Evolutionary conservation across 2,113 vertebrate genomes (phyloP), one percentile per base, ranked within the genome.

Genomic region (Helogale parvula): DNA sequence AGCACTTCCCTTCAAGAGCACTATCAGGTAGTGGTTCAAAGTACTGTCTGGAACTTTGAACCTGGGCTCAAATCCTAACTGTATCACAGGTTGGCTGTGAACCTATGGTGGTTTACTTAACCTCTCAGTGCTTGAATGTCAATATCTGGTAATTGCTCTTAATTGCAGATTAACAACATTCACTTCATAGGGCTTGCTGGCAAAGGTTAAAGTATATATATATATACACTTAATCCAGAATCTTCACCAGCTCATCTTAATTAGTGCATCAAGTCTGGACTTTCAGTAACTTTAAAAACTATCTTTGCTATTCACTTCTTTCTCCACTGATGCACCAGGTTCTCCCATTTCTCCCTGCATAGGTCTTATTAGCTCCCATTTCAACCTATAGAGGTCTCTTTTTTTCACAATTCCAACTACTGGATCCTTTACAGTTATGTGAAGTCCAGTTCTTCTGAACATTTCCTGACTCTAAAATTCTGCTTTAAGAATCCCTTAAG

Each of bases 1-100:
- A 71, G 82, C 65, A 88, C 25, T 94, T 77, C 1, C 47, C 76
- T 96, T 97, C n/a, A 81, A 79, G 71, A 95, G 41, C 16, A 76
- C 41, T 76, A 57, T 83, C 72, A 76, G 13, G 25, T 16, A n/a
- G 35, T 72, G 57, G 41, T 52, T 79, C 38, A 94, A 93, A 81
- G 31, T 41, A 90, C 13, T 71, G 41, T 89, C 35, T 94, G 85
- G 7, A 93, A 83, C 50, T 50, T 7, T 16, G 45, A 88, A 2
- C 33, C 57, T 77, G 11, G 29, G 29, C 66, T 87, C 66, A 89
- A 82, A 89, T 83, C 10, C 23, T 50, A 81, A 85, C 17, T 76
- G 72, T 5, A 69, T 63, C 31, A 88, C 12, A 63, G 11, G 52
- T 52, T 77, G 79, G 66, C 47, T 96, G 47, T 81, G 65, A 88